Evolutionary conservation across 2,113 vertebrate genomes (phyloP), one percentile per base, ranked within the genome.

Genomic region (Muntiacus reevesi): DNA sequence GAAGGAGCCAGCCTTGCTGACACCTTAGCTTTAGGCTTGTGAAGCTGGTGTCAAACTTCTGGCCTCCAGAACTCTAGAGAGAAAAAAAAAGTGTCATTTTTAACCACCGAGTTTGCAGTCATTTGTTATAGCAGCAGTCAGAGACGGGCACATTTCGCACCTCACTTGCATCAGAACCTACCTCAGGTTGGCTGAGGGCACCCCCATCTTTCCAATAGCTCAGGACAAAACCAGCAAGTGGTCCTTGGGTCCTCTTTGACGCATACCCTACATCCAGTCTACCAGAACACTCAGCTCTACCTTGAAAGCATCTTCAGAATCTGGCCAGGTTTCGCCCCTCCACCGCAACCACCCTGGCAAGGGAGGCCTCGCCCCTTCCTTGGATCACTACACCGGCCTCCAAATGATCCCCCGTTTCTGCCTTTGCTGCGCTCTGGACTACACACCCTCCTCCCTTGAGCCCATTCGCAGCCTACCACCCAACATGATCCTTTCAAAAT

Each of bases 71-170:
- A 25, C 28, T 12, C 1, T 23, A 7, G 62, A 33, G 8, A 60
- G 64, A 1, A 0, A 6, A 27, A 12, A 43, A 30, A 27, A 10
- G 30, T 15, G 16, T 36, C 12, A 28, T 19, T 45, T 54, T 8
- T 40, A 50, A 23, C 12, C 9, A 52, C 27, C 4, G 3, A 1
- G 27, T 3, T 1, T 5, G 50, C 7, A 8, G 84, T 0, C 0
- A 21, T 15, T 43, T 45, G 54, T 91, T 30, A 16, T 0, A 33
- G 60, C 28, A 3, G 30, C 36, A 0, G 7, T 45, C 16, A 3
- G 45, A 30, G 15, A n/a, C 1, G 0, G 67, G 12, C 5, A 4
- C 0, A 3, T 25, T 27, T 15, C 14, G 3, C 7, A 7, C 12
- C 27, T 33, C 52, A 1, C 19, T 11, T 28, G 30, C n/a, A 55